Base-by-base conservation (phyloP, 2,113 vertebrate species). In the Nothocercus nigrocapillus region DNA sequence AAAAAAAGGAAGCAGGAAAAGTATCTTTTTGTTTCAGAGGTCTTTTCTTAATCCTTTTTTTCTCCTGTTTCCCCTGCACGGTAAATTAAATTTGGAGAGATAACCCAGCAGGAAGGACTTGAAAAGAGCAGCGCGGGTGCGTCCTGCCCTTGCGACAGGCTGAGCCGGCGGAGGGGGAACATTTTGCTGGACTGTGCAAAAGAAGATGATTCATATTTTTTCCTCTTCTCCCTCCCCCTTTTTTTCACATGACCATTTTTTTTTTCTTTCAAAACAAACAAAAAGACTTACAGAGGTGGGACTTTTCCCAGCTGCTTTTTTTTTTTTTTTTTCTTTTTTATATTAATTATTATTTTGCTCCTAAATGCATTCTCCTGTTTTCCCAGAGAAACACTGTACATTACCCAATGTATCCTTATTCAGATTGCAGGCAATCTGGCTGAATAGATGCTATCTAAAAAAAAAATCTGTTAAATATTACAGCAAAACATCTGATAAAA, bases 91-190 rank as follows among this genome's bases (percentile, higher is more conserved):
- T 42, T 70, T 69, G 30, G 74, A 78, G 86, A 95, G 94, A 90
- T 90, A 95, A 93, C 80, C 47, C 1, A 47, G 56, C 94, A 96
- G 96, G 91, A 94, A 96, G 78, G 59, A 84, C 53, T 92, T 45
- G 47, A 66, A 79, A 21, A 74, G 83, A 49, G 56, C 84, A 77
- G 77, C 5, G 61, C 49, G 96, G 95, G 94, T 94, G 96, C 96
- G 95, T 74, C 91, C 25, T 11, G 11, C 70, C 90, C 38, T 84
- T 88, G 82, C 49, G 58, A 76, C 30, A 24, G 89, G 81, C 4
- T 2, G 66, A 63, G 80, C 88, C 30, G 22, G 16, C 58, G 47
- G 64, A 61, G 90, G 88, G 32, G 80, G 92, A 66, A 66, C 0
- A 1, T 51, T 68, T 32, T 42, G 32, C 38, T 56, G 84, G 45